Evolutionary conservation across 2,113 vertebrate genomes (phyloP).

Genomic region (Psettodes erumei): DNA sequence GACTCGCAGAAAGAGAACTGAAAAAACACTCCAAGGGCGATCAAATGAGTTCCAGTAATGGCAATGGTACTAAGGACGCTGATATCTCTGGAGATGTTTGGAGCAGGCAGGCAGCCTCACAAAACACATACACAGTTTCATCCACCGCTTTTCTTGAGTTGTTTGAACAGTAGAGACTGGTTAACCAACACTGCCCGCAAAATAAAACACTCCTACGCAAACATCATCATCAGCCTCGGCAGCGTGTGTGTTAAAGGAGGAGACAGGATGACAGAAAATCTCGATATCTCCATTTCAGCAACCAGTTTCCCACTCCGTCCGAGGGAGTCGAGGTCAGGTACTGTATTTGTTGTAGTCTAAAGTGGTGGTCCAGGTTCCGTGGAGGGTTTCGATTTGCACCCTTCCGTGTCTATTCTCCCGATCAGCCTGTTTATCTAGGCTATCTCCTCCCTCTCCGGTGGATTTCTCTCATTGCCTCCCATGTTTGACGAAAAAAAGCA

Average conservation of each 20-base stretch:
- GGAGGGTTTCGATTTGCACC: background rate
- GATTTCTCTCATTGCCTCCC: constrained; percentile 30
- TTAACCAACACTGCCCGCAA: constrained; percentile 43
- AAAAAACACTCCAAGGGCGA: constrained; percentile 30
- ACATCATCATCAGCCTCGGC: constrained; percentile 60
- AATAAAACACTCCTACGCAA: constrained; percentile 77
- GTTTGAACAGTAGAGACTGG: constrained; percentile 57
- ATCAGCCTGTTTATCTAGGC: constrained; percentile 6
- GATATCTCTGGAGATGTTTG: constrained; percentile 24
- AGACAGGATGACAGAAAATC: constrained; percentile 55
- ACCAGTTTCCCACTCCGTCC: constrained; percentile 47
- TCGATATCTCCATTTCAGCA: constrained; percentile 69
- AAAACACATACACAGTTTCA: constrained; percentile 33
- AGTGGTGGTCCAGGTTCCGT: constrained; percentile 17
- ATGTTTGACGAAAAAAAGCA: constrained; percentile 20
- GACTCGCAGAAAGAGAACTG: background rate
- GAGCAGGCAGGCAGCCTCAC: constrained; percentile 9
- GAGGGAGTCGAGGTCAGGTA: constrained; percentile 64
- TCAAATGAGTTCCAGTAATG: background rate
- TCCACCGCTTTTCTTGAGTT: constrained; percentile 67
- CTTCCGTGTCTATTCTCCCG: background rate
- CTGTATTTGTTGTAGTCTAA: constrained; percentile 19
- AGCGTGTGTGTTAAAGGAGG: constrained; percentile 61
- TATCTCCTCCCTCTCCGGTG: constrained; percentile 7
- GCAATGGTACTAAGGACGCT: background rate